phyloP scores from a whole-genome alignment of 2,888 invertebrate species.

The Mystacides longicornis region DNA sequence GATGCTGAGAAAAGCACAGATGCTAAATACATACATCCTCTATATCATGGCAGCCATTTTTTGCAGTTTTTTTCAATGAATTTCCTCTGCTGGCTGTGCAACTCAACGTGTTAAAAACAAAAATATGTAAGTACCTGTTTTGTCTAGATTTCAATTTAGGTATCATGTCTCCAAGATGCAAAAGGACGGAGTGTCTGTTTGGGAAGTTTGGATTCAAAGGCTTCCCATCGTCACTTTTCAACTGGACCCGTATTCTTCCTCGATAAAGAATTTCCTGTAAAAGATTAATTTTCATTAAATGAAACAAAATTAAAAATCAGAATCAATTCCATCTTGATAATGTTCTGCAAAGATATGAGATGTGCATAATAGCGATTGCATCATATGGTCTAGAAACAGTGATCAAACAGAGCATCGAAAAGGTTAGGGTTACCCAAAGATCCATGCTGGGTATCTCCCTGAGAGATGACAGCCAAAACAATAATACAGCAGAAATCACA shows the following conservation, averaged over 20 bases:
- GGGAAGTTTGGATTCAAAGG: slow-evolving; percentile 64
- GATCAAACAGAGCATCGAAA: neutral
- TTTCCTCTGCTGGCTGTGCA: neutral
- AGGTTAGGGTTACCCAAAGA: neutral
- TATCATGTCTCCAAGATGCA: slow-evolving; percentile 74
- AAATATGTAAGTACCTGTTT: slow-evolving; percentile 35
- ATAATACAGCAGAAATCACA: too few species aligned
- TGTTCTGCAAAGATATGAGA: too few species aligned
- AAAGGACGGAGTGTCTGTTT: slow-evolving; percentile 69
- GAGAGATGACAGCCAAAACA: neutral
- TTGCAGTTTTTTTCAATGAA: too few species aligned
- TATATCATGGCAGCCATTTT: too few species aligned
- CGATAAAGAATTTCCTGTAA: slow-evolving; percentile 66
- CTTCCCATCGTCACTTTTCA: slow-evolving; percentile 84
- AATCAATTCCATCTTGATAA: too few species aligned
- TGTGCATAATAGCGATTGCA: neutral
- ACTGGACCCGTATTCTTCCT: slow-evolving; percentile 87
- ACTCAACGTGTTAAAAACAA: neutral
- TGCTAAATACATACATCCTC: too few species aligned
- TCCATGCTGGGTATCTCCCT: neutral
- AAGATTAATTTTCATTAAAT: too few species aligned
- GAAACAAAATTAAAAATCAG: neutral
- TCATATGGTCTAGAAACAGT: neutral
- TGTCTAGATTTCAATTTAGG: slow-evolving; percentile 84
- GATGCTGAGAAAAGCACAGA: too few species aligned